A percentile compares a stretch with the other conserved stretches of the same genome.
These are phyloP conservation scores for Phyllostomus hastatus DNA, from an alignment of 2,113 vertebrate genomes.

Conservation along the genomic window DNA sequence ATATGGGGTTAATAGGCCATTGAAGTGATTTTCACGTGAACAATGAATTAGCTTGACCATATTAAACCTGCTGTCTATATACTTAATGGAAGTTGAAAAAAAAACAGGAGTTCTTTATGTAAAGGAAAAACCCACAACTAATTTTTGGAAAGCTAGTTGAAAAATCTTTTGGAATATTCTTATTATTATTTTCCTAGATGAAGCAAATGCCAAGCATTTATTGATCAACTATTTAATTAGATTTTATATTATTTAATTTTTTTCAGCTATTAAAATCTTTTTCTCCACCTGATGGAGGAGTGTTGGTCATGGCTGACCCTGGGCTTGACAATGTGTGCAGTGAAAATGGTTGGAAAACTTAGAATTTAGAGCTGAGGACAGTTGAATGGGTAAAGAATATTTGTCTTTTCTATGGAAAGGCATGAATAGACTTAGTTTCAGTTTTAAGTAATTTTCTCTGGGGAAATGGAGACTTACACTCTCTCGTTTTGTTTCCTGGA, in stretches of 20 bases:
- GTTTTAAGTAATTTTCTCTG: conserved; percentile 46
- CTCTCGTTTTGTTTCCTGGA: conserved; percentile 59
- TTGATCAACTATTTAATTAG: not conserved
- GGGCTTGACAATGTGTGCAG: conserved; percentile 34
- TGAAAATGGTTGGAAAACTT: conserved; percentile 52
- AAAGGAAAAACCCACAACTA: not conserved
- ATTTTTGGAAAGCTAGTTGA: conserved; percentile 58
- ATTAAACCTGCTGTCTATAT: not conserved
- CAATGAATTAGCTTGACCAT: conserved; percentile 24
- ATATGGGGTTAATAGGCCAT: not conserved
- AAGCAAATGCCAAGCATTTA: conserved; percentile 49
- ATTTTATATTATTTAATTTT: conserved; percentile 41
- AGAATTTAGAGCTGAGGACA: conserved; percentile 41
- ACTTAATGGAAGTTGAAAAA: not conserved
- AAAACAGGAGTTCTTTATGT: not conserved
- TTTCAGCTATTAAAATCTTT: conserved; percentile 54
- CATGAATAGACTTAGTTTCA: conserved; percentile 62
- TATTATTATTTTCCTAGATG: not conserved
- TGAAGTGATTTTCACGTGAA: conserved; percentile 35
- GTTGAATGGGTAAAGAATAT: conserved; percentile 52
- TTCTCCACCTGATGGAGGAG: conserved; percentile 41
- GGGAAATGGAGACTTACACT: conserved; percentile 66
- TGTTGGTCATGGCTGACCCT: conserved; percentile 9
- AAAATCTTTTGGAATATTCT: conserved; percentile 41
- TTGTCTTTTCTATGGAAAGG: conserved; percentile 65